Evolutionary conservation across 2,888 invertebrate genomes (phyloP).

Genomic region (Pyrrhia umbra): DNA sequence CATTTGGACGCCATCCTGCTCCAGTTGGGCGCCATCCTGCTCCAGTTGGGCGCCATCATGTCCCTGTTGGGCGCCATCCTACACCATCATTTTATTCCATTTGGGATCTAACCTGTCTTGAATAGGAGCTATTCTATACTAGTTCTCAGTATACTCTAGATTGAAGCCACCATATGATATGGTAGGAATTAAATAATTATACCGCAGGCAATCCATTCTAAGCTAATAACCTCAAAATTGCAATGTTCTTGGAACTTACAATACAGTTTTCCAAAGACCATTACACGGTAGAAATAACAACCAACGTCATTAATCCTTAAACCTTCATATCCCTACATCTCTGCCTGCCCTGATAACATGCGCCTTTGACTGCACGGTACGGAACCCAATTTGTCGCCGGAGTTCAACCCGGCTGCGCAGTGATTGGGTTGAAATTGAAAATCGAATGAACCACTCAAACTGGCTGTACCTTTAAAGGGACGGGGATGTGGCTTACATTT

Average conservation of each 20-base stretch:
- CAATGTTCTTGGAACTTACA: neutral
- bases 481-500: constrained; percentile 35
- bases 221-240: neutral
- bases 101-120: neutral
- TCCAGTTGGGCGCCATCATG: neutral
- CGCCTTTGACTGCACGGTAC: constrained; percentile 50
- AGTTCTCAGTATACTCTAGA: neutral
- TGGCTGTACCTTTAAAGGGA: constrained; percentile 54
- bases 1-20: neutral
- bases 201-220: neutral
- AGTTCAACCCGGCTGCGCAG: constrained; percentile 63
- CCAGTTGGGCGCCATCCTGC: neutral
- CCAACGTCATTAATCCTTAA: constrained; percentile 21
- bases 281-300: neutral
- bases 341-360: constrained; percentile 34
- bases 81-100: neutral
- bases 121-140: neutral
- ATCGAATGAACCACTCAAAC: constrained; percentile 67
- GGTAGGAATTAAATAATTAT: too few relatives aligned
- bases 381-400: constrained; percentile 65
- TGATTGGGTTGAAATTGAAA: constrained; percentile 76
- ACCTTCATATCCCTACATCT: constrained; percentile 25
- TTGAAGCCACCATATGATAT: neutral
- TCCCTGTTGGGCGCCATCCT: neutral
- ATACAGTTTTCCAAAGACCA: neutral